phyloP scores from a whole-genome alignment of 2,113 vertebrate species.

The Bos taurus region DNA sequence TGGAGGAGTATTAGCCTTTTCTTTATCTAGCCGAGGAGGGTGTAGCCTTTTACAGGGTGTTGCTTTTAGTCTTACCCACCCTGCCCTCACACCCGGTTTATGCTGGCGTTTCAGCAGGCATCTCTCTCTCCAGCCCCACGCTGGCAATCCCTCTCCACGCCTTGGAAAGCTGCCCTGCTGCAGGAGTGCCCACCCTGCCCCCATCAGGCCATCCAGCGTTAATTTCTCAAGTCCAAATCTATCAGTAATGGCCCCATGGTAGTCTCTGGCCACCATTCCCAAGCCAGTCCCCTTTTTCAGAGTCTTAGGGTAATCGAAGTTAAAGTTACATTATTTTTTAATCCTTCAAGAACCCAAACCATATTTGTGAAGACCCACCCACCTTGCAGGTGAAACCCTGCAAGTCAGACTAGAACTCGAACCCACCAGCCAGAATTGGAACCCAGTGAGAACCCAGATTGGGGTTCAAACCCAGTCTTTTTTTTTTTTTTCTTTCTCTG shows the following conservation, averaged over 20 bases:
- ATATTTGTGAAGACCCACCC: not conserved
- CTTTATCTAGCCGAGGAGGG: not conserved
- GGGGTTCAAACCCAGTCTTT: not conserved
- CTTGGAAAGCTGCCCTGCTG: not conserved
- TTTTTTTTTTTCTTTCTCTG: not conserved
- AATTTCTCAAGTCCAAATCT: not conserved
- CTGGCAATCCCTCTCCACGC: not conserved
- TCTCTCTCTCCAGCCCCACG: not conserved
- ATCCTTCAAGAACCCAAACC: not conserved
- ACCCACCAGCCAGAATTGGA: not conserved
- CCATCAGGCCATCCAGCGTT: not conserved
- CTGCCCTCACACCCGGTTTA: not conserved
- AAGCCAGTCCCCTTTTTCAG: not conserved
- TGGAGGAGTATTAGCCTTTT: not conserved
- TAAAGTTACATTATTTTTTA: not conserved
- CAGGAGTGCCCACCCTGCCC: fast-evolving
- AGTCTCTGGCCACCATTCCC: no score
- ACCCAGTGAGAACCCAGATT: not conserved
- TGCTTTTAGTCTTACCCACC: no score
- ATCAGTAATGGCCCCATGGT: not conserved
- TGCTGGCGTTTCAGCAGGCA: fast-evolving
- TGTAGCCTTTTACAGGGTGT: not conserved
- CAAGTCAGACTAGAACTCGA: not conserved
- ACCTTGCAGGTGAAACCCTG: not conserved
- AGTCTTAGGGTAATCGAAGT: not conserved